Evolutionary conservation across 2,797 vertebrate species (phyloP), one percentile per base, ranked within the genome.

Genomic region (Urocyon cinereoargenteus): DNA sequence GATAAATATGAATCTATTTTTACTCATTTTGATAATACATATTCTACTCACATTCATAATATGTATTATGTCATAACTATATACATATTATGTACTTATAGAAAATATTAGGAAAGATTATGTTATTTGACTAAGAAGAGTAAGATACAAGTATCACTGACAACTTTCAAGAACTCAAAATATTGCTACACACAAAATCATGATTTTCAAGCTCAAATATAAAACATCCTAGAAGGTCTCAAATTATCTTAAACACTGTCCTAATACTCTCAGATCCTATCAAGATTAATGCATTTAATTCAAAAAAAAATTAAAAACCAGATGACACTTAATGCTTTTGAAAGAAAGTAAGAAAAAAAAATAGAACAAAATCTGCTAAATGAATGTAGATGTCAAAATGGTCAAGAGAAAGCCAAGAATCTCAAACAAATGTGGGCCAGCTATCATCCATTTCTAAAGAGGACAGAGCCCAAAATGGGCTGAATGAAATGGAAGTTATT

Each of bases 151-250:
- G 15, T 31, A 91, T 59, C 5, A 59, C 15, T 94, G 70, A 78
- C 22, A 89, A 86, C 18, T 79, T 92, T 93, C 31, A 94, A 94
- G 15, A 81, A 31, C 51, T 81, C 51, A 87, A 93, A 84, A 73
- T 62, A 59, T 53, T 82, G 68, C 31, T 95, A 70, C 24, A 78
- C 62, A 91, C 36, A 79, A 87, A 96, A 70, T 45, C 87, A 64
- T 78, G 45, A 5, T 62, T 96, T 79, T 9, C 26, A 97, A 61
- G 9, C 21, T 70, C 28, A 96, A 89, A 89, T 64, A 18, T 82
- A 62, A 97, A 92, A 93, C 9, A 87, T 57, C 51, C 55, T 51
- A 64, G 57, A 84, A 72, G 19, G 45, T 59, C 77, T 79, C 49
- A 66, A 40, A 49, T 75, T 57, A 78, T 18, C 53, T 92, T n/a